Conservation (phyloP, 23 tunicate species). For the Halocynthia roretzi region DNA sequence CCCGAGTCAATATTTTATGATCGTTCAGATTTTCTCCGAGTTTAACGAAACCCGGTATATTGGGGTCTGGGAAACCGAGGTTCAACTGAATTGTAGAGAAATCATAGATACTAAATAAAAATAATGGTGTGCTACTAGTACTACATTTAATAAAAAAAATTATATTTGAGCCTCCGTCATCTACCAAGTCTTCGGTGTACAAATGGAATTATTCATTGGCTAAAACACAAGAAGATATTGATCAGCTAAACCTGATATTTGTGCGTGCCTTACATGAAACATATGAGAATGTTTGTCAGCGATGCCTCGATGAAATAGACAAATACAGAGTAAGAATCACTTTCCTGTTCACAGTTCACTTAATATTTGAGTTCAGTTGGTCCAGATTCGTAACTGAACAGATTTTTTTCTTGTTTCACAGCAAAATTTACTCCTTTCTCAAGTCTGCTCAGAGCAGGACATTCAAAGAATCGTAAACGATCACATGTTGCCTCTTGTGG, state of each 20-base stretch:
- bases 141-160: too few species aligned
- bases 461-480: conserved; percentile 75
- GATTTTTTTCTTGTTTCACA: conserved; percentile 13
- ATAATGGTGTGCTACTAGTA: too few species aligned
- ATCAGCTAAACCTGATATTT: conserved; percentile 54
- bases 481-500: conserved; percentile 75
- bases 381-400: not conserved
- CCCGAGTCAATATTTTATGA: too few species aligned
- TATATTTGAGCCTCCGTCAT: conserved; percentile 59
- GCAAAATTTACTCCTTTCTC: conserved; percentile 70
- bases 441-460: conserved; percentile 75
- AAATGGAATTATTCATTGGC: conserved; percentile 80
- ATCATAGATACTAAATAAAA: too few species aligned
- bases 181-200: conserved; percentile 72
- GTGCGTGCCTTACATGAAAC: conserved; percentile 44
- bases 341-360: not conserved
- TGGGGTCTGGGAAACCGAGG: too few species aligned
- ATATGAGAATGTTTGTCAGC: conserved; percentile 79
- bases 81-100: too few species aligned
- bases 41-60: too few species aligned
- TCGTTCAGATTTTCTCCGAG: too few species aligned
- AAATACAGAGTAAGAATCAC: conserved; percentile 55
- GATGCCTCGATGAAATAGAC: conserved; percentile 64
- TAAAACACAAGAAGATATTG: conserved; percentile 69
- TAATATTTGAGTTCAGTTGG: not conserved